These are phyloP conservation scores for Cephalopachus bancanus DNA, from an alignment of 2,797 vertebrate genomes.

Conservation along the genomic window DNA sequence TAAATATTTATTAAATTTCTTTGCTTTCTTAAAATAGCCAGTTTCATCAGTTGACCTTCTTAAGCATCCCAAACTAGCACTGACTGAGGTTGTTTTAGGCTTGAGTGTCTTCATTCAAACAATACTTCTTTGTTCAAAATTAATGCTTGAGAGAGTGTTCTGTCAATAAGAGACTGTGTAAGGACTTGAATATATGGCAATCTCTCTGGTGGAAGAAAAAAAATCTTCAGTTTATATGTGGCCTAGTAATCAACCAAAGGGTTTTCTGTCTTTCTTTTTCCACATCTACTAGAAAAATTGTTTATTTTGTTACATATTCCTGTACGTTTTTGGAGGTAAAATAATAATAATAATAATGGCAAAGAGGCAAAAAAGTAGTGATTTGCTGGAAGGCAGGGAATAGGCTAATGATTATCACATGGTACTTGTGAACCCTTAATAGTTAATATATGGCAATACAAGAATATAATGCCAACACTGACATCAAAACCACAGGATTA, in stretches of 20 bases:
- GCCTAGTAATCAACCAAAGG: not conserved
- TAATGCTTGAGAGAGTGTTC: conserved; percentile 3
- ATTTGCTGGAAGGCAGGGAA: not conserved
- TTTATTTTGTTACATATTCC: conserved; percentile 9
- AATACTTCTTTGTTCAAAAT: conserved; percentile 71
- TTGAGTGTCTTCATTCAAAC: conserved; percentile 41
- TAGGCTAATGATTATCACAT: not conserved
- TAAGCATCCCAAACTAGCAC: conserved; percentile 8
- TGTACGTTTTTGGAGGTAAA: conserved; percentile 28
- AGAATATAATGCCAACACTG: not conserved
- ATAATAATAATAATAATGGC: not conserved
- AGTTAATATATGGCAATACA: not conserved
- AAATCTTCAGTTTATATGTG: not conserved
- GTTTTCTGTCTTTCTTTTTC: not conserved
- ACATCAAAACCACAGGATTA: conserved; percentile 24
- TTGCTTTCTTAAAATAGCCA: conserved; percentile 64
- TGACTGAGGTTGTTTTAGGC: conserved; percentile 16
- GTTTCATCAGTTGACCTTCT: conserved; percentile 61
- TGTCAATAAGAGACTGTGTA: conserved; percentile 54
- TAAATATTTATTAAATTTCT: conserved; percentile 38
- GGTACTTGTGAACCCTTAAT: not conserved
- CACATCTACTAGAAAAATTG: not conserved
- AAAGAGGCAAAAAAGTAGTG: not conserved
- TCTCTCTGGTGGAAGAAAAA: not conserved
- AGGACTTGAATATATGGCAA: not conserved